Conservation (phyloP, 2,797 vertebrate genomes). For the Eulemur albifrons region DNA sequence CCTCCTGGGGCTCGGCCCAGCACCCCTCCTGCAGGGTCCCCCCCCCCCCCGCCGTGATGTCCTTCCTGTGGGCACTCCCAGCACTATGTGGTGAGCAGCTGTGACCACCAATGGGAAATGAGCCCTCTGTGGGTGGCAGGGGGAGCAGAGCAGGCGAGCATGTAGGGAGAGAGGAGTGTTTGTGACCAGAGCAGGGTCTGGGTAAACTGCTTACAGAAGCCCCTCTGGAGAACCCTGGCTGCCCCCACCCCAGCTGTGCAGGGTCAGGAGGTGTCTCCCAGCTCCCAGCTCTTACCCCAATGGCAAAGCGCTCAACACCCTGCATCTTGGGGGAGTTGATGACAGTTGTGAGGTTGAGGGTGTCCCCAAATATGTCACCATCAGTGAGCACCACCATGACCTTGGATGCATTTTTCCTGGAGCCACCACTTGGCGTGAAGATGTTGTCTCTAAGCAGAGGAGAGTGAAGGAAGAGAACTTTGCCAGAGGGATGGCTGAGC, state of each 20-base stretch:
- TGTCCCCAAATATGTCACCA: constrained; percentile 83
- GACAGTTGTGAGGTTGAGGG: constrained; percentile 77
- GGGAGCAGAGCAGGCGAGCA: background rate
- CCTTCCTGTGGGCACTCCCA: background rate
- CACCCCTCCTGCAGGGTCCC: background rate
- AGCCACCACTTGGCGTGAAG: constrained; percentile 84
- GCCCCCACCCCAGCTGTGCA: background rate
- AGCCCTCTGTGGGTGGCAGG: background rate
- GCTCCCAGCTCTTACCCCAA: constrained; percentile 82
- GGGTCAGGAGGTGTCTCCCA: constrained; percentile 30
- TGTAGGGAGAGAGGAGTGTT: background rate
- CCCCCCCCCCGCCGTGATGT: background rate
- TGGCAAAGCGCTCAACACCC: constrained; percentile 84
- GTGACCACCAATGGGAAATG: background rate
- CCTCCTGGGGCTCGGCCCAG: background rate
- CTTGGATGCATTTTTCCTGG: constrained; percentile 82
- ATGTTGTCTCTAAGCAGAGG: constrained; percentile 82
- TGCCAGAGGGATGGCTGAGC: background rate
- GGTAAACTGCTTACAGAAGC: background rate
- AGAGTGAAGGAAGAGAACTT: background rate
- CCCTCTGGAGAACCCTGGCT: no score
- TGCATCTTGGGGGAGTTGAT: constrained; percentile 81
- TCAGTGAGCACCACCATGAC: constrained; percentile 89
- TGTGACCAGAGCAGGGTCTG: background rate
- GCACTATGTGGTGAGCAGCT: background rate